Evolutionary conservation across 1,140 invertebrate genomes (phyloP).

Genomic region (Drosophila orena): DNA sequence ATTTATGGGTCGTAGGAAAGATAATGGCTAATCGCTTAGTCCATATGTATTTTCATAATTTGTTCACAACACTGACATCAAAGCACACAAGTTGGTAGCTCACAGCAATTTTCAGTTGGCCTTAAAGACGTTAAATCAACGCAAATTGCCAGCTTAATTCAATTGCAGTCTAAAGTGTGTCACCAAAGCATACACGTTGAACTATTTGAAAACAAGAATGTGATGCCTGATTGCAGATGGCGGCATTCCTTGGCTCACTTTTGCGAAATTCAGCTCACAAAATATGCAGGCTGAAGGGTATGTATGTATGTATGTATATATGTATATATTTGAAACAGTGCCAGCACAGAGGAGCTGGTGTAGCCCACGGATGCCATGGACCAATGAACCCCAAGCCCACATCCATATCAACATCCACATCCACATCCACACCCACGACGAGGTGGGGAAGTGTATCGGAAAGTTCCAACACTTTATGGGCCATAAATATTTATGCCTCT

Average conservation of each 20-base stretch:
- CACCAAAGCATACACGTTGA: too few relatives aligned
- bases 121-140: too few relatives aligned
- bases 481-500: slow-evolving; percentile 77
- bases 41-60: too few relatives aligned
- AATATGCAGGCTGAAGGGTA: slow-evolving; percentile 5
- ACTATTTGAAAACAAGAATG: not conserved
- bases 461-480: slow-evolving; percentile 79
- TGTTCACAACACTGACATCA: too few relatives aligned
- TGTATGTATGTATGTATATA: too few relatives aligned
- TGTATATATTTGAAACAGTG: slow-evolving; percentile 40
- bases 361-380: not conserved
- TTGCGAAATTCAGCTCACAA: slow-evolving; percentile 7
- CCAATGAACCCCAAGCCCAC: not conserved
- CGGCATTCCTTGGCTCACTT: slow-evolving; percentile 21
- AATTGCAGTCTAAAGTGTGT: too few relatives aligned
- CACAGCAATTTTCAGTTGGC: too few relatives aligned
- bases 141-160: too few relatives aligned
- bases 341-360: slow-evolving; percentile 4
- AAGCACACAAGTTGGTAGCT: too few relatives aligned
- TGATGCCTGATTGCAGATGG: not conserved
- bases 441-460: slow-evolving; percentile 63
- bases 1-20: too few relatives aligned
- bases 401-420: too few relatives aligned
- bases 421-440: not conserved
- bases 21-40: too few relatives aligned